A percentile compares a stretch with the other conserved stretches of the same genome.
These are phyloP conservation scores for Ochropacha duplaris DNA, from an alignment of 2,888 invertebrate genomes.

Conservation along the genomic window DNA sequence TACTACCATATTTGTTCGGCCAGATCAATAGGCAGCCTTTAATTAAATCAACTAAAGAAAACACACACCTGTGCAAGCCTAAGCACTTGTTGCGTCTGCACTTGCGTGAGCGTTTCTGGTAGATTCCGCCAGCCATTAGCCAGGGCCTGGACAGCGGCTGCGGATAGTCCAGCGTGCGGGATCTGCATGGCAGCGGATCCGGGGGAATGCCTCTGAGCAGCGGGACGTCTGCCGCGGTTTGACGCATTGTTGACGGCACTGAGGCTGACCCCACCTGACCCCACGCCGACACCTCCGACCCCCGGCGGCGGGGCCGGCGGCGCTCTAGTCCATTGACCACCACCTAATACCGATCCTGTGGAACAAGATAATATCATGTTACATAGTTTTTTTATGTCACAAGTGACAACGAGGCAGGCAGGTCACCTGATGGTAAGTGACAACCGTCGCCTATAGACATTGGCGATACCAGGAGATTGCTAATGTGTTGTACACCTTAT, in stretches of 20 bases:
- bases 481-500: no score
- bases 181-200: constrained; percentile 64
- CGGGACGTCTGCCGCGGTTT: constrained; percentile 58
- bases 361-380: constrained; percentile 2
- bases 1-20: no score
- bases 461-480: no score
- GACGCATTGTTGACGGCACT: constrained; percentile 55
- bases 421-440: no score
- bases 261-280: constrained; percentile 41
- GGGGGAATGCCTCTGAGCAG: constrained; percentile 56
- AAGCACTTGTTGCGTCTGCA: constrained; percentile 78
- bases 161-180: constrained; percentile 66
- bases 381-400: no score
- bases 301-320: constrained; percentile 87
- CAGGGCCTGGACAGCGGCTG: constrained; percentile 72
- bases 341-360: constrained; percentile 68
- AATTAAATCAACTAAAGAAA: not conserved
- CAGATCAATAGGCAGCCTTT: no score
- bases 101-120: constrained; percentile 66
- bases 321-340: constrained; percentile 91
- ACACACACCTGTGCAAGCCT: constrained; percentile 73
- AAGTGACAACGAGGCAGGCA: no score
- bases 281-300: constrained; percentile 48
- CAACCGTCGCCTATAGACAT: no score
- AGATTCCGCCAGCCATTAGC: constrained; percentile 65